These are phyloP conservation scores for Clarias batrachus DNA, from an alignment of 2,113 vertebrate species.

Conservation along the genomic window DNA sequence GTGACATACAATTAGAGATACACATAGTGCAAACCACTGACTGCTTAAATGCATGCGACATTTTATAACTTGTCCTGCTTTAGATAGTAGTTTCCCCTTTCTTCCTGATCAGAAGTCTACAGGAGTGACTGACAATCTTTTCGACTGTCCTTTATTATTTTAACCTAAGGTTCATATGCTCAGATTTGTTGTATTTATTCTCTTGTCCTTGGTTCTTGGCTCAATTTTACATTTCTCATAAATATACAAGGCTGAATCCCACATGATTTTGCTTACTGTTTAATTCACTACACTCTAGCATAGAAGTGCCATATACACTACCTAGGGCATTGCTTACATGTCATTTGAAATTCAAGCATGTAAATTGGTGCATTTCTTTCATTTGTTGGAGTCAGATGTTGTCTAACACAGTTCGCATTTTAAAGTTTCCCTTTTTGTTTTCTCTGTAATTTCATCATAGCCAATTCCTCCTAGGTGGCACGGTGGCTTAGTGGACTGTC, in stretches of 20 bases:
- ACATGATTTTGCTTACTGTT: background rate
- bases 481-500: too few relatives aligned
- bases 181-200: background rate
- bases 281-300: background rate
- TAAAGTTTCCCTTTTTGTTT: background rate
- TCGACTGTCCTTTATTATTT: background rate
- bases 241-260: background rate
- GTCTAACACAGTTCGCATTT: background rate
- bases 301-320: background rate
- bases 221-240: background rate
- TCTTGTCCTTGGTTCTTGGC: background rate
- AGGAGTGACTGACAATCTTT: background rate
- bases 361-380: background rate
- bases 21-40: background rate
- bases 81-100: background rate
- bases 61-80: background rate
- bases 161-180: background rate
- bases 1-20: too few relatives aligned
- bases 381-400: background rate
- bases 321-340: background rate
- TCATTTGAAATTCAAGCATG: background rate
- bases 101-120: background rate
- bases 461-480: too few relatives aligned
- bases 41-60: background rate
- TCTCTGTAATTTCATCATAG: too few relatives aligned